phyloP scores from a whole-genome alignment of 2,113 vertebrate genomes.

The Limnothrissa miodon region DNA sequence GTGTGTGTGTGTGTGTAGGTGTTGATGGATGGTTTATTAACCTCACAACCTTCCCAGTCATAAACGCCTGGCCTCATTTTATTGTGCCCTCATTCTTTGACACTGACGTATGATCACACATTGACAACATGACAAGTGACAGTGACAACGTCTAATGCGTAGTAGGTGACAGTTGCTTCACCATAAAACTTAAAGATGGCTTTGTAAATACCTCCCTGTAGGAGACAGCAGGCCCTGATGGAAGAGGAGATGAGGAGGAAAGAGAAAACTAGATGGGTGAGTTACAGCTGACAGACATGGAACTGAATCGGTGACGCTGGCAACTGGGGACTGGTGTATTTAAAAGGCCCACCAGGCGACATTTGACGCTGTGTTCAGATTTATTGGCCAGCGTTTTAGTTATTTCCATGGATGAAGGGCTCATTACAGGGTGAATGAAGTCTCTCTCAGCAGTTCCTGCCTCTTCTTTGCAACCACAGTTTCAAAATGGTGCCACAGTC shows the following conservation, averaged over 20 bases:
- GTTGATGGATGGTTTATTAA: neutral
- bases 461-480: no score
- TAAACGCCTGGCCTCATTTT: neutral
- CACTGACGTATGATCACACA: neutral
- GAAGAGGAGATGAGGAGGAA: constrained; percentile 62
- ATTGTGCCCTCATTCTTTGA: neutral
- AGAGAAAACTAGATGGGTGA: constrained; percentile 73
- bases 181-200: neutral
- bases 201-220: constrained; percentile 44
- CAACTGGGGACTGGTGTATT: neutral
- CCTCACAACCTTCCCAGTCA: neutral
- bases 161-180: neutral
- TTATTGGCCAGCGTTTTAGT: no score
- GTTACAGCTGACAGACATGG: constrained; percentile 26
- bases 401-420: no score
- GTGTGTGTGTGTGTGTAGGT: neutral
- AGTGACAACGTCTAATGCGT: neutral
- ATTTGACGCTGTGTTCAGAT: no score
- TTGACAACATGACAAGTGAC: neutral
- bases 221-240: constrained; percentile 65
- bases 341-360: no score
- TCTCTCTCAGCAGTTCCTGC: no score
- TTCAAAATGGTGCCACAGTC: no score
- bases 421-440: no score
- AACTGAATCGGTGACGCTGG: neutral